A percentile compares a stretch with the other conserved stretches of the same genome.
Conservation (phyloP, 1,140 invertebrate genomes). For the Portunus trituberculatus region DNA sequence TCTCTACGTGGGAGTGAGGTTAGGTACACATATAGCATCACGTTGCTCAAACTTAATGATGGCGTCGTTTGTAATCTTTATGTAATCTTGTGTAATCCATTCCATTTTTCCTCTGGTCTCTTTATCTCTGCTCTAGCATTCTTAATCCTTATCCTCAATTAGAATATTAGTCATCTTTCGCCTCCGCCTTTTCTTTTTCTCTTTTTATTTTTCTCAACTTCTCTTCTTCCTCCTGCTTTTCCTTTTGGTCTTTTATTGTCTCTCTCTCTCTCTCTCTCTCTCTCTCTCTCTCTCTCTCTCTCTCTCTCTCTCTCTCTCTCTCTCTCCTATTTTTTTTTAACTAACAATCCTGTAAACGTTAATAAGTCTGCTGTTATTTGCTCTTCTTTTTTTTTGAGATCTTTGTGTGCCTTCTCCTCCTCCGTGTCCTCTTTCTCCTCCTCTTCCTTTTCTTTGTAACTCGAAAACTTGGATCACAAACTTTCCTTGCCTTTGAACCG, state of each 20-base stretch:
- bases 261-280: not conserved
- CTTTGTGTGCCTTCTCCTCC: not conserved
- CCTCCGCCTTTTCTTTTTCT: not conserved
- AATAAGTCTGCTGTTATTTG: no score
- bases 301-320: not conserved
- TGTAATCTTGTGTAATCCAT: no score
- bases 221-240: not conserved
- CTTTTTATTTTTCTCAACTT: not conserved
- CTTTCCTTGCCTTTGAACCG: no score
- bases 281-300: not conserved
- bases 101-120: not conserved
- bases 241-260: not conserved
- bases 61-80: no score
- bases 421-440: no score
- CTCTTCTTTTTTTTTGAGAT: not conserved
- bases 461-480: conserved; percentile 13
- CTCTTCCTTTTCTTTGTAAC: not conserved
- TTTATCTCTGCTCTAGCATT: not conserved
- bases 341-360: no score
- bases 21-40: no score
- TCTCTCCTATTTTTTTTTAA: no score
- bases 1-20: no score
- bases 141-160: not conserved
- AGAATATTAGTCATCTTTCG: not conserved
- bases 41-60: no score